These are phyloP conservation scores for Otus scops DNA, from an alignment of 2,797 vertebrate species.

Conservation along the genomic window DNA sequence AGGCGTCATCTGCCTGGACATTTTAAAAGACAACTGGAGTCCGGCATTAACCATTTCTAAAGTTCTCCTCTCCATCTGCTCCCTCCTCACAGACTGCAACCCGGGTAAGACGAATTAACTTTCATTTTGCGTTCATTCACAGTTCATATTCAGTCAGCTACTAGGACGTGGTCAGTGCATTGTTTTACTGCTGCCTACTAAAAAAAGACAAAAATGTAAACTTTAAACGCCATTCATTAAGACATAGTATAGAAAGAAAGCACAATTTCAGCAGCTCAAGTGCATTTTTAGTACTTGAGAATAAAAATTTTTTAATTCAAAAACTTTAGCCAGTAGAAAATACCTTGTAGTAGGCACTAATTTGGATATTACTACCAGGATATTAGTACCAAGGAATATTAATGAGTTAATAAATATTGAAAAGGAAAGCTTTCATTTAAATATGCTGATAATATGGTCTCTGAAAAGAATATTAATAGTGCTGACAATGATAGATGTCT, in stretches of 20 bases:
- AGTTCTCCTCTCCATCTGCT: constrained; percentile 98
- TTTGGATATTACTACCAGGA: constrained; percentile 55
- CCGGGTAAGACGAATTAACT: constrained; percentile 79
- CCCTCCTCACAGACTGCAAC: constrained; percentile 97
- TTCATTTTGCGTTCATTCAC: background rate
- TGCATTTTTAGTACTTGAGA: background rate
- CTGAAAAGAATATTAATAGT: constrained; percentile 43
- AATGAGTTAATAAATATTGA: constrained; percentile 63
- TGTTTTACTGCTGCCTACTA: background rate
- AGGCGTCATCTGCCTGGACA: constrained; percentile 97
- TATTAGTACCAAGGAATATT: constrained; percentile 43
- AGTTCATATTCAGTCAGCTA: background rate
- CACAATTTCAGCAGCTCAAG: constrained; percentile 1
- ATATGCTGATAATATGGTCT: background rate
- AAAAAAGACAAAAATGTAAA: background rate
- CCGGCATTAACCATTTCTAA: constrained; percentile 97
- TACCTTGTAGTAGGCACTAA: constrained; percentile 24
- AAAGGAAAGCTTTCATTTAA: constrained; percentile 57
- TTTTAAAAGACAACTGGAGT: constrained; percentile 99
- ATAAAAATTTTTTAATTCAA: background rate
- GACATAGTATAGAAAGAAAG: background rate
- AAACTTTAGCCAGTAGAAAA: constrained; percentile 45
- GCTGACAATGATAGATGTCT: constrained; percentile 30
- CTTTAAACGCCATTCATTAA: background rate
- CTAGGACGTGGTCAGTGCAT: background rate